phyloP scores from a whole-genome alignment of 2,797 vertebrate genomes.

The Dicrostonyx torquatus region DNA sequence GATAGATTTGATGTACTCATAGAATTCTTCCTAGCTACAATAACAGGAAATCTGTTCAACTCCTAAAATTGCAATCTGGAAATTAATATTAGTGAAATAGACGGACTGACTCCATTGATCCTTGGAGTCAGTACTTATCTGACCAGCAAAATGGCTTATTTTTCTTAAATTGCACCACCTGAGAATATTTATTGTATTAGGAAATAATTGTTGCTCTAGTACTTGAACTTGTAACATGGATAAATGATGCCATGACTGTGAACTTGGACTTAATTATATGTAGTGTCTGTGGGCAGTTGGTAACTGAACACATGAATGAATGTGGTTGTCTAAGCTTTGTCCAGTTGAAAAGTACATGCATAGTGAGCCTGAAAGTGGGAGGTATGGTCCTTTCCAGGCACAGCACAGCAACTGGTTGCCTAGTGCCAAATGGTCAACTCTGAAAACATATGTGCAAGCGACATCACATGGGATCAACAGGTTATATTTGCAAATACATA shows the following conservation, averaged over 20 bases:
- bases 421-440: too few species aligned
- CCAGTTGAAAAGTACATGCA: neutral
- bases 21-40: neutral
- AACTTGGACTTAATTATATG: slow-evolving; percentile 49
- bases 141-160: slow-evolving; percentile 9
- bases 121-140: neutral
- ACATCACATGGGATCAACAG: neutral
- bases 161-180: slow-evolving; percentile 56
- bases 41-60: slow-evolving; percentile 11
- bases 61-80: neutral
- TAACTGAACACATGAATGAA: slow-evolving; percentile 44
- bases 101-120: neutral
- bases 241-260: neutral
- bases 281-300: slow-evolving; percentile 13
- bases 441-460: neutral
- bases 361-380: neutral
- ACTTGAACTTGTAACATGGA: neutral
- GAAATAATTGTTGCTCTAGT: slow-evolving; percentile 26
- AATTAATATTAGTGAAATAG: slow-evolving; percentile 38
- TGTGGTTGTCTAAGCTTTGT: neutral
- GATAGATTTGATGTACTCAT: neutral
- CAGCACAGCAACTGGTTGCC: neutral
- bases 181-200: slow-evolving; percentile 40
- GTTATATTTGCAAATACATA: neutral
- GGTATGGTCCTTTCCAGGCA: neutral